Base-by-base conservation (phyloP, 37 sponge, comb jelly and placozoan genomes). In the Lycopodina hypogea region DNA sequence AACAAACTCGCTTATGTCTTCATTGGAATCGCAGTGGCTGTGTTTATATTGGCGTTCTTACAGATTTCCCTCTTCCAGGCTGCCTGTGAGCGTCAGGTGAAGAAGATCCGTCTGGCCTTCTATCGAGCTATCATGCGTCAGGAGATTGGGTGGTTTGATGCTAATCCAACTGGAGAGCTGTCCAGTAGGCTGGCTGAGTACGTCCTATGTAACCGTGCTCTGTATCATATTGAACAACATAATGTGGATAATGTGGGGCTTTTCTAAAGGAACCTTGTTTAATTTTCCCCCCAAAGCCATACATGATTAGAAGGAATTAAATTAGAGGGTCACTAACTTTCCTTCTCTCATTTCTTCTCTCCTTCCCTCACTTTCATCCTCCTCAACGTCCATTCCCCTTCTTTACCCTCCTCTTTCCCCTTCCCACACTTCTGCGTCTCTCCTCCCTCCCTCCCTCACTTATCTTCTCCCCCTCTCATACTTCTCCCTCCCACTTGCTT, bases 131-230 rank as follows among this genome's bases (percentile, higher is more conserved):
- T 94, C 36, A 71, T 94, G 72, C 69, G 85, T 42, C 94, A 93
- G 84, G 78, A 96, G 51, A 78, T 94, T 59, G 87, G 89, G 0
- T 96, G 89, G 92, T 96, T 94, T 81, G 97, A 96, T 74, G 75
- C 76, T 29, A 87, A 86, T 42, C 42, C 84, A 19, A 79, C 77
- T 28, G 92, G 92, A 74, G 92, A 91, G 57, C 81, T 91, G 6
- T 48, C 81, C 35, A 84, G 78, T 41, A 79, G 92, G 62, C 80
- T 91, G 9, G 62, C 67, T 9, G 89, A 87, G 92, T 91, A 53
- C 79, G 85, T 76, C 0, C 23, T 45, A 6, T n/a, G 35, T 56
- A 6, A 45, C 48, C 30, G 9, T 15, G 11, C 28, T 23, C 4
- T 8, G 9, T 11, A 36, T 36, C 18, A 35, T n/a, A n/a, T n/a